These are phyloP conservation scores for Phocoena phocoena DNA, from an alignment of 2,113 vertebrate genomes.

Conservation along the genomic window DNA sequence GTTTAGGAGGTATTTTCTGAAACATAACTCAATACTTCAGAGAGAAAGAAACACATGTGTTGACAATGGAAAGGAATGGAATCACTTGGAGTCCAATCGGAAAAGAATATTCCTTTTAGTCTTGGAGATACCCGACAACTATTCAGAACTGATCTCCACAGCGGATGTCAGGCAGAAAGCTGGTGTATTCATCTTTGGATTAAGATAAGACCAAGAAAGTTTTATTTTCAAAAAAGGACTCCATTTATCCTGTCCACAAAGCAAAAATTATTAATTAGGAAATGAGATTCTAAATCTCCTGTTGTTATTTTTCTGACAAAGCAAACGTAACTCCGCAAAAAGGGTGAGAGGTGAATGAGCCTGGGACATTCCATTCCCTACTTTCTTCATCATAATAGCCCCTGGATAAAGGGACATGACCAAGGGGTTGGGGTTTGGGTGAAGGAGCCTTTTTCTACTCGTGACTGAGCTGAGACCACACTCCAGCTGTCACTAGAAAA, in stretches of 20 bases:
- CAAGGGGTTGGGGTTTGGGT: background rate
- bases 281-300: conserved; percentile 78
- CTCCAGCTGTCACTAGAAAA: background rate
- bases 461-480: background rate
- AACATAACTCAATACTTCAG: conserved; percentile 69
- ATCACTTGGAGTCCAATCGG: conserved; percentile 42
- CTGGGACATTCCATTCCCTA: background rate
- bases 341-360: conserved; percentile 30
- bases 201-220: conserved; percentile 59
- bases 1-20: conserved; percentile 65
- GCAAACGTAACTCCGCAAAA: conserved; percentile 73
- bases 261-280: conserved; percentile 80
- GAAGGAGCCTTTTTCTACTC: background rate
- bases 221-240: conserved; percentile 77
- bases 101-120: conserved; percentile 70
- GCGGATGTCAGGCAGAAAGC: conserved; percentile 67
- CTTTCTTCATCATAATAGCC: conserved; percentile 35
- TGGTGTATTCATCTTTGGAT: conserved; percentile 72
- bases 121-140: conserved; percentile 67
- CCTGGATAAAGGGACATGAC: conserved; percentile 51
- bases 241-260: conserved; percentile 76
- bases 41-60: conserved; percentile 69
- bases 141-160: conserved; percentile 64
- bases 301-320: conserved; percentile 75
- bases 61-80: conserved; percentile 71